Percentiles rank a stretch among this genome's conserved stretches.
Evolutionary conservation across 2,113 vertebrate genomes (phyloP).

Genomic region (Aldabrachelys gigantea): DNA sequence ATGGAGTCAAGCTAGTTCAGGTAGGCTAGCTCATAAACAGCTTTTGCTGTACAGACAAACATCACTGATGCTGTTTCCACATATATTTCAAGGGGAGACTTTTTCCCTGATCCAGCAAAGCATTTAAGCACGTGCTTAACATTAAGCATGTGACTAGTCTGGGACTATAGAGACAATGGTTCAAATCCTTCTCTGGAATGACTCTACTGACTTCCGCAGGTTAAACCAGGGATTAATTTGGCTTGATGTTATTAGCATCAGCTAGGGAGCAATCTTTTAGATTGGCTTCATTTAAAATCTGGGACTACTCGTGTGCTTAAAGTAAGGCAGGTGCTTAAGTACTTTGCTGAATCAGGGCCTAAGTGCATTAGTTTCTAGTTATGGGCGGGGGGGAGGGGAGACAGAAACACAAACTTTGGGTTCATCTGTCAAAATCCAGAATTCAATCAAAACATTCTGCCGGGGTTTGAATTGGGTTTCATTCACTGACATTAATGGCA

Average conservation of each 20-base stretch:
- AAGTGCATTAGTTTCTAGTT: not conserved
- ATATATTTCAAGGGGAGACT: not conserved
- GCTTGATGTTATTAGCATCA: not conserved
- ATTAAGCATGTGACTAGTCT: slow-evolving; percentile 23
- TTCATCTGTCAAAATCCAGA: not conserved
- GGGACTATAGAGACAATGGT: not conserved
- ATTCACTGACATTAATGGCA: not conserved
- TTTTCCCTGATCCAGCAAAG: not conserved
- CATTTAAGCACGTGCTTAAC: slow-evolving; percentile 25
- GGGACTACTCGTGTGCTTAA: not conserved
- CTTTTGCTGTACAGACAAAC: not conserved
- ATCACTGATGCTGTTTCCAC: not conserved
- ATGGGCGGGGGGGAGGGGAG: fast-evolving
- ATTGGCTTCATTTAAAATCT: not conserved
- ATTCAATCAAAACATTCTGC: not conserved
- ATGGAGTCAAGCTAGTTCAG: not conserved
- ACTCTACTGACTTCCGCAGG: slow-evolving; percentile 2
- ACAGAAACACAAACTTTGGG: not conserved
- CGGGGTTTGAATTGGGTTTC: not conserved
- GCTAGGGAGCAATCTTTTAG: not conserved
- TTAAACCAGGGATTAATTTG: not conserved
- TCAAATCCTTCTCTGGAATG: slow-evolving; percentile 33
- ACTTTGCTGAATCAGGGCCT: not conserved
- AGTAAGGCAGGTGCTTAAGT: slow-evolving; percentile 12
- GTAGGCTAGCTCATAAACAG: not conserved